Base-by-base conservation (phyloP, 2,113 vertebrate species). In the Coturnix japonica region DNA sequence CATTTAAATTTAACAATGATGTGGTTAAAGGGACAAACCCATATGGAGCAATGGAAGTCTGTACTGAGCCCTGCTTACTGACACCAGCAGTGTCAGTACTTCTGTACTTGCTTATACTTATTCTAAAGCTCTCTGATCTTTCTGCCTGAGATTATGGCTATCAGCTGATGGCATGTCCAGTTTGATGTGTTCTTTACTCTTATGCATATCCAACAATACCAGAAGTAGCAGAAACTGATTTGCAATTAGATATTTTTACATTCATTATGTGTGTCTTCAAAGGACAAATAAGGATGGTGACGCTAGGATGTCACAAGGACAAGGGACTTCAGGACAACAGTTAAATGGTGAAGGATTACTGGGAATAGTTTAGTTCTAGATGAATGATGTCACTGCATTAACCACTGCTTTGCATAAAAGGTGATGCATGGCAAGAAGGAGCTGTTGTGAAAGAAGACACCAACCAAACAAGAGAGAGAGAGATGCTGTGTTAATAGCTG, bases 261-360 rank as follows among this genome's bases (percentile, higher is more conserved):
- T 43, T 54, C 20, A 20, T 63, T 66, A 60, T 81, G 30, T 15
- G 1, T 4, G 9, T 75, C 66, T 81, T 64, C 25, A 35, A 85
- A 85, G 30, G 18, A 15, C 37, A 49, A 69, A 43, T 51, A 51
- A 20, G 25, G 82, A 3, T 9, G 70, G 15, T 28, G 30, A 21
- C 19, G 11, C 51, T 31, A 46, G 31, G 26, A 66, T 47, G 51
- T 17, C 28, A 20, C n/a, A n/a, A 30, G 31, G 31, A 64, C 25
- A 20, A 31, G 26, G 11, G 26, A 71, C 72, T 0, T 1, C 28
- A 30, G 63, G 6, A 35, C 7, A 41, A 8, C 0, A 21, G n/a
- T 21, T 33, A 13, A 15, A 25, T 49, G 15, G 4, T 44, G 63
- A 75, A 81, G 70, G 37, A 49, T 64, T 59, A 78, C 20, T 44